Evolutionary conservation across 1,140 invertebrate species (phyloP), one percentile per base, ranked within the genome.

Genomic region (Aphaenogaster ashmeadi): DNA sequence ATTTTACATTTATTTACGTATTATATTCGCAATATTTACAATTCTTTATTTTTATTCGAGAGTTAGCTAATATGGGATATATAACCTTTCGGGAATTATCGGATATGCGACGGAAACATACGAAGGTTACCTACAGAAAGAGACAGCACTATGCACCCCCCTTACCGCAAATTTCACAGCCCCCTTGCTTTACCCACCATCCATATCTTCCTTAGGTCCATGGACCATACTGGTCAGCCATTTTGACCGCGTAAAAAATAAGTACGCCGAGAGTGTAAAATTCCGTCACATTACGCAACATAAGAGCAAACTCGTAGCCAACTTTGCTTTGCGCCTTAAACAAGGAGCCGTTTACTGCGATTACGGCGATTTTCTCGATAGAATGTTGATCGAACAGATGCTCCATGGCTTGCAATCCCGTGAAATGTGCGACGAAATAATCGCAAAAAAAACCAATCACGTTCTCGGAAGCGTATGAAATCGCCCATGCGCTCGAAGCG

Each of bases 361-460:
- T 1, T 81, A 81, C 15, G 64, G 50, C 0, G 36, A 56, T 1
- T 81, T 81, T 58, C 21, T 81, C 0, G 64, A 81, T 3, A 18
- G 36, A 15, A 81, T 81, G 78, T n/a, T 81, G 0, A 58, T 69
- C 3, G 64, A 81, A 3, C 78, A 81, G 21, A 11, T 81, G 3
- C 13, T 81, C 3, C 78, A 81, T 7, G 78, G 78, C 0, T 9
- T 81, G 0, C 2, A 69, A 6, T 47, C 36, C n/a, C 33, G 44
- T 5, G 62, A 80, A 4, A 80, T 80, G 60, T 80, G 78, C 18
- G 77, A 67, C 13, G 41, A 44, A 13, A 69, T 69, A 1, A 47
- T 69, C 3, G 8, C 38, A 7, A 71, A 71, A 71, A n/a, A 71
- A 71, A 13, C 67, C 21, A 3, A 15, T 2, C 2, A 71, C 67